phyloP scores from a whole-genome alignment of 2,797 vertebrate species.

The Scyliorhinus canicula region DNA sequence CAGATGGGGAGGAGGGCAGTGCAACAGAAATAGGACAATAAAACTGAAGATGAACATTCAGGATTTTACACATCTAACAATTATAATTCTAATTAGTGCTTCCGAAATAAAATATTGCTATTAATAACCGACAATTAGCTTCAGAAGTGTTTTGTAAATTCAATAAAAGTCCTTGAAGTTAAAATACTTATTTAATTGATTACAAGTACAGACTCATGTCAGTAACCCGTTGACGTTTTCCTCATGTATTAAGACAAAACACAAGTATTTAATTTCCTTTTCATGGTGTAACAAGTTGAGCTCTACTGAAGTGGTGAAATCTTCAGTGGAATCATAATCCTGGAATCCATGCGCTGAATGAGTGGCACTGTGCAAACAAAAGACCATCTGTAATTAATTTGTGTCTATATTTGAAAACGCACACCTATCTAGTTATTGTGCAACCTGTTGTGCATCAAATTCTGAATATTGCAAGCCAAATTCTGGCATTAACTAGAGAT shows the following conservation, averaged over 20 bases:
- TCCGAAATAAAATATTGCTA: slow-evolving; percentile 13
- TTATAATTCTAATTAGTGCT: background rate
- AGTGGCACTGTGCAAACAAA: slow-evolving; percentile 75
- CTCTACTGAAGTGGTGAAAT: slow-evolving; percentile 84
- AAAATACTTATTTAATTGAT: slow-evolving; percentile 29
- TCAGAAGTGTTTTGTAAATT: slow-evolving; percentile 23
- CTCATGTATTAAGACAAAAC: slow-evolving; percentile 22
- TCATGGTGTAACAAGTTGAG: slow-evolving; percentile 41
- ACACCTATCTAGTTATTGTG: background rate
- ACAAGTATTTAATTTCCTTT: background rate
- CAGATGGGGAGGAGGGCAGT: background rate
- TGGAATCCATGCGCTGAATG: slow-evolving; percentile 97
- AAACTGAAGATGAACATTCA: background rate
- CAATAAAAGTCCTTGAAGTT: slow-evolving; percentile 16
- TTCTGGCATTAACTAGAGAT: background rate
- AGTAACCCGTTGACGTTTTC: background rate
- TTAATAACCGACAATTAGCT: background rate
- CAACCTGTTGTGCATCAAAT: background rate
- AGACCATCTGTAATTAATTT: background rate
- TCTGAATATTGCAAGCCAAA: background rate
- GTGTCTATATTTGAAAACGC: background rate
- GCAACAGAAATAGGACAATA: slow-evolving; percentile 4
- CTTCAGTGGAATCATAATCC: slow-evolving; percentile 96
- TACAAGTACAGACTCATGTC: slow-evolving; percentile 2
- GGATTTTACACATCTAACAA: slow-evolving; percentile 4